These are phyloP conservation scores for Drosophila austrosaltans DNA, from an alignment of 2,888 invertebrate genomes.

Conservation along the genomic window DNA sequence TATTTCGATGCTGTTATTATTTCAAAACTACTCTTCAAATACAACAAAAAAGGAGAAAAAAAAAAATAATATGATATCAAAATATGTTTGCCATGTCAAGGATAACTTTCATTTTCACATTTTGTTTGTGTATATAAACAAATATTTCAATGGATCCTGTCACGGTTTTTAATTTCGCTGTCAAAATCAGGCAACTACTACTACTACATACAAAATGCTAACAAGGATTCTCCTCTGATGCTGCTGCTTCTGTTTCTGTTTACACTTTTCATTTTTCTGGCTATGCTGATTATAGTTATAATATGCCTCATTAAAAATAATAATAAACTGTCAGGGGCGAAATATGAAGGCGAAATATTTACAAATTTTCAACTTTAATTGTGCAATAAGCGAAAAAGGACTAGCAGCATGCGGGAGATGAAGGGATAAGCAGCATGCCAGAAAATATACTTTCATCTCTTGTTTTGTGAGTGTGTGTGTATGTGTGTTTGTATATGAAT, in stretches of 20 bases:
- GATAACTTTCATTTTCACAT: conserved; percentile 28
- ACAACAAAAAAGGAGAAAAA: not conserved
- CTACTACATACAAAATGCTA: conserved; percentile 16
- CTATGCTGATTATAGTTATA: conserved; percentile 47
- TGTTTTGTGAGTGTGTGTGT: conserved; percentile 9
- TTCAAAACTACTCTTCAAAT: not conserved
- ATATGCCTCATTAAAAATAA: conserved; percentile 77
- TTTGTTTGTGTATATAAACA: conserved; percentile 27
- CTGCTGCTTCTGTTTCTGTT: conserved; percentile 16
- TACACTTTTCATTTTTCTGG: conserved; percentile 20
- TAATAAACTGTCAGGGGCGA: conserved; percentile 70
- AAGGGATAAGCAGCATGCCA: not conserved
- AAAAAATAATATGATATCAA: not conserved
- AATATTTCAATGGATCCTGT: conserved; percentile 67
- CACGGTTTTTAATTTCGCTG: conserved; percentile 62
- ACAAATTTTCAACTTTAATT: conserved; percentile 71
- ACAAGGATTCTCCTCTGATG: conserved; percentile 25
- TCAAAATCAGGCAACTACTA: conserved; percentile 51
- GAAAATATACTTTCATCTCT: conserved; percentile 56
- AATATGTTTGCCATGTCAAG: conserved; percentile 15
- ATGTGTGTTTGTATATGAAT: conserved; percentile 4
- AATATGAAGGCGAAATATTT: conserved; percentile 58
- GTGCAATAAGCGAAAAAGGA: conserved; percentile 58
- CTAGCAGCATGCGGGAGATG: conserved; percentile 40
- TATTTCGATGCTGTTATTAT: not conserved